These are phyloP conservation scores for Fregata magnificens DNA, from an alignment of 2,113 vertebrate genomes.

Conservation along the genomic window DNA sequence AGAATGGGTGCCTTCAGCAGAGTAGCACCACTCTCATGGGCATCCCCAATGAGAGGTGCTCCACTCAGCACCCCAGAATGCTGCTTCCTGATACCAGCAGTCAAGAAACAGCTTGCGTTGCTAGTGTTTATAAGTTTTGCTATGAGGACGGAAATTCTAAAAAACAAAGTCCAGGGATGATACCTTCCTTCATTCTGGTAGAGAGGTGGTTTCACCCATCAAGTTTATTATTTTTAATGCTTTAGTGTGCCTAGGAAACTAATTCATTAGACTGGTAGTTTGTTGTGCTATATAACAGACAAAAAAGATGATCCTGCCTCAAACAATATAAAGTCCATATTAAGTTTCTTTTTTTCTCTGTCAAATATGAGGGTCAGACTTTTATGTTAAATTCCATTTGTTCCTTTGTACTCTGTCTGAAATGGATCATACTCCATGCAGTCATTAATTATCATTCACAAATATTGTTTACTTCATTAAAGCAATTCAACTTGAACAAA, in stretches of 20 bases:
- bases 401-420: not conserved
- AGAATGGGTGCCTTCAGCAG: not conserved
- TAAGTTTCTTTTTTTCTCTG: not conserved
- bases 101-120: not conserved
- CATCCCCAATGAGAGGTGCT: not conserved
- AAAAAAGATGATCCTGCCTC: not conserved
- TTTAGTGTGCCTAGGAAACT: not conserved
- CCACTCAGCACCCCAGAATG: not conserved
- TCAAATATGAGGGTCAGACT: not conserved
- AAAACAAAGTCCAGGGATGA: not conserved
- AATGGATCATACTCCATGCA: not conserved
- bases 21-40: not conserved
- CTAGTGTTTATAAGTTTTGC: not conserved
- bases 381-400: not conserved
- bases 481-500: not conserved
- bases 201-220: not conserved
- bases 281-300: not conserved
- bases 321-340: not conserved
- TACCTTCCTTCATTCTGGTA: not conserved
- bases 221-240: not conserved
- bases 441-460: not conserved
- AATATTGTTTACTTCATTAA: not conserved
- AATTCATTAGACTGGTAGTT: not conserved
- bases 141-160: not conserved
- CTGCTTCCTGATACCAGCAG: not conserved